Evolutionary conservation across 2,888 invertebrate species (phyloP), one percentile per base, ranked within the genome.

Genomic region (Mesorhabditis sp.): DNA sequence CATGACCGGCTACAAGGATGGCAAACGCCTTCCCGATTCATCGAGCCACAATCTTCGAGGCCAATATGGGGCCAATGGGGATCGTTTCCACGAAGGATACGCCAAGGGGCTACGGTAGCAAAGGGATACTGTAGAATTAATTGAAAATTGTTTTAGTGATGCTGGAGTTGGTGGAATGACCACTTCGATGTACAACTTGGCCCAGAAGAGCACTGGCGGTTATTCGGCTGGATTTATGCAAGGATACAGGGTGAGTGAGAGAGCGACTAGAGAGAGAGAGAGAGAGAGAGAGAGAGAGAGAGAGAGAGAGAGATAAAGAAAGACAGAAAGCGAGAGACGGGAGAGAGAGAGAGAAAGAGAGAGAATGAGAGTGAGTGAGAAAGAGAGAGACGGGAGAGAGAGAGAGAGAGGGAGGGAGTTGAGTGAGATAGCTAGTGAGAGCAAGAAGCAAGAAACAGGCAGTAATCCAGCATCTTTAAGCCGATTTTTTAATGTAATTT

Each of bases 181-280:
- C 43, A 81, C 79, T 5, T 85, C 85, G 5, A 86, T 86, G 84
- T 80, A 85, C 69, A 83, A 86, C 69, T 72, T 86, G 75, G 86
- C 86, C 5, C 79, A 82, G 43, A 66, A 45, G 65, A 75, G 75
- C 42, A 74, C 74, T 5, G 78, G 78, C 43, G 85, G 85, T 44
- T 86, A 83, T 74, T 85, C 85, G 42, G 74, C 84, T 65, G 86
- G 86, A 64, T 86, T 86, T 73, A 84, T 86, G 80, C 85, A 86
- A 70, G 86, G 83, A 45, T 80, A 80, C 77, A 81, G 77, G 72
- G 71, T 72, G 4, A 6, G 45, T 50, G 58, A 50, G n/a, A 50
- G 7, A n/a, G n/a, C 1, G 1, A 2, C 0, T 0, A 50, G 58
- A 13, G 7, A 10, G 7, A 50, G 58, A 13, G 58, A 13, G 58